Conservation (phyloP, 2,888 invertebrate genomes). For the Agonopterix heracliana region DNA sequence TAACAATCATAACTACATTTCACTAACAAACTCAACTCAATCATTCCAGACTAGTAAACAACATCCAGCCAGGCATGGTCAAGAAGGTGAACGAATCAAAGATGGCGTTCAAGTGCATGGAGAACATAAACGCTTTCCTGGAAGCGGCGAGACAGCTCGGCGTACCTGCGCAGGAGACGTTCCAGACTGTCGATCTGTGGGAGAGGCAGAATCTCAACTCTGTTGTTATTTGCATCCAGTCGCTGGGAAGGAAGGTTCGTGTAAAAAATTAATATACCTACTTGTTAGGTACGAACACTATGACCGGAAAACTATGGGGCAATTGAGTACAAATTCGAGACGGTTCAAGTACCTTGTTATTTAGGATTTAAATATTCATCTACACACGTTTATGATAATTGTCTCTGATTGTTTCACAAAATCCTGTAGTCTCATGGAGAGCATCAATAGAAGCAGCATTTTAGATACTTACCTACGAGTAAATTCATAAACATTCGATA, state of each 20-base stretch:
- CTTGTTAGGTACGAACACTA: too few species aligned
- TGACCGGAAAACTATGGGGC: too few species aligned
- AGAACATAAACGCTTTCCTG: slow-evolving; percentile 96
- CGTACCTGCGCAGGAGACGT: slow-evolving; percentile 95
- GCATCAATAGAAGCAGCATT: too few species aligned
- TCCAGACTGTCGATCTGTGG: slow-evolving; percentile 98
- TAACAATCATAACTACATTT: not conserved
- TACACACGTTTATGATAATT: too few species aligned
- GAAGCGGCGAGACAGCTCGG: slow-evolving; percentile 90
- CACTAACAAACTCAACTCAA: not conserved
- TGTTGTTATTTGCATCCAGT: slow-evolving; percentile 95
- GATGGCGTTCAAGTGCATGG: slow-evolving; percentile 99
- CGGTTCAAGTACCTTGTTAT: too few species aligned
- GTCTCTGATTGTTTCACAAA: too few species aligned
- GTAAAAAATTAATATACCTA: not conserved
- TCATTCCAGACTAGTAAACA: slow-evolving; percentile 86
- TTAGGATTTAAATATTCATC: too few species aligned
- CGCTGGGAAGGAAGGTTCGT: slow-evolving; percentile 93
- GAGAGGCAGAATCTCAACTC: slow-evolving; percentile 97
- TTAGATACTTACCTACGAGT: too few species aligned
- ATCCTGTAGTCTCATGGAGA: too few species aligned
- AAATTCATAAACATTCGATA: too few species aligned
- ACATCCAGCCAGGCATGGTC: slow-evolving; percentile 88
- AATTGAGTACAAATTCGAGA: too few species aligned
- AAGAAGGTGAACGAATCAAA: slow-evolving; percentile 94